Evolutionary conservation across 1,140 invertebrate genomes (phyloP).

Genomic region (Drosophila guanche): DNA sequence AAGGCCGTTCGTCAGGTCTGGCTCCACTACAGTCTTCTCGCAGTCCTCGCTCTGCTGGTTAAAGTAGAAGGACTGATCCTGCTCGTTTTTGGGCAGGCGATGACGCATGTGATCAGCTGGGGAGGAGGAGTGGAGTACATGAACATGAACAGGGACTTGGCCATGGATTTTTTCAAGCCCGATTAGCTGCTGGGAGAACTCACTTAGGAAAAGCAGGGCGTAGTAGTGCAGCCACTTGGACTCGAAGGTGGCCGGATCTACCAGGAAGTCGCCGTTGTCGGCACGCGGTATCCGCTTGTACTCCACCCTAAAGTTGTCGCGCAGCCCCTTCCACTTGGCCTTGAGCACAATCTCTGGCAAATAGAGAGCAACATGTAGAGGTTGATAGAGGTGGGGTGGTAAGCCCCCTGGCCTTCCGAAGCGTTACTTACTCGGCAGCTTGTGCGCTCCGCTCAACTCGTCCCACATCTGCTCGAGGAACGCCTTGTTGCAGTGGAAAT

Average conservation of each 20-base stretch:
- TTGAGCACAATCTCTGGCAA: slow-evolving; percentile 78
- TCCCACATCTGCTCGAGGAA: slow-evolving; percentile 83
- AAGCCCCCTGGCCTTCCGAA: neutral
- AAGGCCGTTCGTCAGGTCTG: slow-evolving; percentile 76
- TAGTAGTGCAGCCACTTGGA: slow-evolving; percentile 83
- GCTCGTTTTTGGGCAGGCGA: slow-evolving; percentile 76
- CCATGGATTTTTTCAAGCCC: too few species aligned
- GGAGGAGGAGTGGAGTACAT: neutral
- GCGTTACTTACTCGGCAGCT: slow-evolving; percentile 76
- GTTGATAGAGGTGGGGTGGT: neutral
- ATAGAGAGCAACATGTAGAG: slow-evolving; percentile 1
- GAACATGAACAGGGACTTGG: neutral
- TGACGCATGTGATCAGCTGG: slow-evolving; percentile 82
- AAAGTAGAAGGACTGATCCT: slow-evolving; percentile 79
- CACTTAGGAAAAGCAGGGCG: slow-evolving; percentile 78
- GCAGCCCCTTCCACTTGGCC: slow-evolving; percentile 83
- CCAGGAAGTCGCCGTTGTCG: slow-evolving; percentile 77
- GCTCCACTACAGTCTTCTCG: slow-evolving; percentile 79
- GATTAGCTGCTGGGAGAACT: slow-evolving; percentile 26
- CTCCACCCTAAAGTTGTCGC: slow-evolving; percentile 83
- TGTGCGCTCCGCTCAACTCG: slow-evolving; percentile 75
- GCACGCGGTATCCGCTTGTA: slow-evolving; percentile 81
- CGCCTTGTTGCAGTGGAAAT: slow-evolving; percentile 82
- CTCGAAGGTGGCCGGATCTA: slow-evolving; percentile 78
- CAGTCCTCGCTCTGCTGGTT: slow-evolving; percentile 78